Conservation (phyloP, 2,797 vertebrate species). For the Rhinophrynus dorsalis region DNA sequence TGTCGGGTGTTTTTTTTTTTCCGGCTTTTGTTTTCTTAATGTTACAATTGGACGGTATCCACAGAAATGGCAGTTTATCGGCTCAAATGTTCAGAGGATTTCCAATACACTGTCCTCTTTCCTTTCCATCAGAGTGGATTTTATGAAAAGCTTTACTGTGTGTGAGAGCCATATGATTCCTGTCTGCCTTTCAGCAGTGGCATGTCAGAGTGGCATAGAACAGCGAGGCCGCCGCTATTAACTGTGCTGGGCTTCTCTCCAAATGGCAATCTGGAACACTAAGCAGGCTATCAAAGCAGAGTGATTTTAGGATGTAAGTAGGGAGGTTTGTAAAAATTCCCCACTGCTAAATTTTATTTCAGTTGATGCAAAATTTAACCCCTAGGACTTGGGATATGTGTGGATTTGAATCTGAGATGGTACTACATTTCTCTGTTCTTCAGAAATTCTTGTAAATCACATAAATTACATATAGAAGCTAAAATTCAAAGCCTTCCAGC, state of each 20-base stretch:
- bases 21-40: constrained; percentile 24
- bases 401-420: too few species aligned
- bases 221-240: neutral
- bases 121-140: neutral
- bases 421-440: too few species aligned
- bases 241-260: neutral
- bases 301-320: neutral
- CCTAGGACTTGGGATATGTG: neutral
- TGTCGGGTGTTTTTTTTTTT: constrained; percentile 5
- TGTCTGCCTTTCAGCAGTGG: neutral
- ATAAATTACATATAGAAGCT: too few species aligned
- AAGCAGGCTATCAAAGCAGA: neutral
- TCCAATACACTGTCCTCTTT: neutral
- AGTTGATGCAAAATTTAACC: neutral
- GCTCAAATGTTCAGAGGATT: neutral
- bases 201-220: neutral
- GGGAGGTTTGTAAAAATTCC: neutral
- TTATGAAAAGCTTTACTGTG: constrained; percentile 33
- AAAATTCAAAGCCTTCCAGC: too few species aligned
- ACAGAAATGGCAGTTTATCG: neutral
- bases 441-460: too few species aligned
- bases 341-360: neutral
- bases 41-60: constrained; percentile 23
- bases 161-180: neutral
- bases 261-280: neutral